Conservation (phyloP, 2,113 vertebrate genomes). For the Taxidea taxus region DNA sequence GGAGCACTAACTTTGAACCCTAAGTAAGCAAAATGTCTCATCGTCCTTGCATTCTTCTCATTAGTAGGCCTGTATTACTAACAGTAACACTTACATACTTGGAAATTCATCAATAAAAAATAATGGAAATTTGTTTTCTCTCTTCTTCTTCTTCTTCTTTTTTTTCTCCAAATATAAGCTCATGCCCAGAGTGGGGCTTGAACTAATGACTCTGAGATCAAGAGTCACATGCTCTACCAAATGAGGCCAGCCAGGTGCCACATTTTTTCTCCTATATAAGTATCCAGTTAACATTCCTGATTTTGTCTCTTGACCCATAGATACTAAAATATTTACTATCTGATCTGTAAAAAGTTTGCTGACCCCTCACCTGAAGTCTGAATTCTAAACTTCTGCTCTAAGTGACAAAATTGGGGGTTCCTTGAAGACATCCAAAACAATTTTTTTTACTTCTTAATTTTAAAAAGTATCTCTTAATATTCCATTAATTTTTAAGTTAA, state of each 20-base stretch:
- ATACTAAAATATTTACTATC: neutral
- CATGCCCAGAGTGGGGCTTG: neutral
- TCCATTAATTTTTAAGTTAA: neutral
- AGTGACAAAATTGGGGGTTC: neutral
- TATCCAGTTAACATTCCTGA: neutral
- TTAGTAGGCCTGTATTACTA: neutral
- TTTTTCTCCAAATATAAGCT: neutral
- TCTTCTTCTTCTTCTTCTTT: neutral
- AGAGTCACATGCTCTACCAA: neutral
- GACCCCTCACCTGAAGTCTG: neutral
- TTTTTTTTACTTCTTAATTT: neutral
- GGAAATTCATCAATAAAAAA: neutral
- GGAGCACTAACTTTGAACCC: neutral
- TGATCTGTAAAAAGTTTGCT: neutral
- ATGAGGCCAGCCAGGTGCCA: neutral
- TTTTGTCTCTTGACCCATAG: neutral
- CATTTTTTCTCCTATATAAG: neutral
- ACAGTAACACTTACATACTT: neutral
- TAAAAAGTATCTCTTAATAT: neutral
- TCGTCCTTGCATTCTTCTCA: neutral
- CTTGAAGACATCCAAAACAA: neutral
- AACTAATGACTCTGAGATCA: neutral
- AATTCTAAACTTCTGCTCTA: neutral
- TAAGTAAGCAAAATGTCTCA: neutral
- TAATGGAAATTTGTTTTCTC: neutral